phyloP scores from a whole-genome alignment of 2,888 invertebrate genomes.

The Gerris lacustris region DNA sequence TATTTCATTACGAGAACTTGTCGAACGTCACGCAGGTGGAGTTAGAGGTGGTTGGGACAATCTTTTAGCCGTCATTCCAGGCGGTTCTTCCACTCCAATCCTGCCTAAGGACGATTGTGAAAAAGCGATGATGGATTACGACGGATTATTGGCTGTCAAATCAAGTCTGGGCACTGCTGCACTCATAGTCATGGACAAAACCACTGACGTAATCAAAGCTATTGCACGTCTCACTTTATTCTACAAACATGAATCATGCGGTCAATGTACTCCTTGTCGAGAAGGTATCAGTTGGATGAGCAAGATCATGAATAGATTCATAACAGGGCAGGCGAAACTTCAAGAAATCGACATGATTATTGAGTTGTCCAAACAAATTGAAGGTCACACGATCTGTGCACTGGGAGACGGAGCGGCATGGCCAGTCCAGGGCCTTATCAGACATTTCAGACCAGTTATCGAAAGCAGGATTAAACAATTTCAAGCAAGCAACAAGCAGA shows the following conservation, averaged over 20 bases:
- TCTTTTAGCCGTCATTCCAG: constrained; percentile 48
- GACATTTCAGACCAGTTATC: constrained; percentile 91
- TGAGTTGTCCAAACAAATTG: constrained; percentile 46
- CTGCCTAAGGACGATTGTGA: constrained; percentile 49
- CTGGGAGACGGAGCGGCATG: constrained; percentile 53
- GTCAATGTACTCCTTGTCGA: constrained; percentile 36
- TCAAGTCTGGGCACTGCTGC: constrained; percentile 51
- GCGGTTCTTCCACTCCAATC: constrained; percentile 51
- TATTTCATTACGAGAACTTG: constrained; percentile 43
- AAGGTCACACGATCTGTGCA: constrained; percentile 54
- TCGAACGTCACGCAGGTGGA: constrained; percentile 49
- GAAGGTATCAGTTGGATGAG: constrained; percentile 42
- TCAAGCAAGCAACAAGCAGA: constrained; percentile 35
- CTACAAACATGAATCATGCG: constrained; percentile 53
- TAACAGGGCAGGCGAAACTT: constrained; percentile 44
- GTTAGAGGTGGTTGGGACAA: constrained; percentile 55
- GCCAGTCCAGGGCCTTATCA: constrained; percentile 71
- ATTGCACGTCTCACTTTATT: constrained; percentile 49
- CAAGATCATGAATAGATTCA: constrained; percentile 42
- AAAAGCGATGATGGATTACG: constrained; percentile 52
- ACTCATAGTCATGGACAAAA: constrained; percentile 52
- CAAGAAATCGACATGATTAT: constrained; percentile 49
- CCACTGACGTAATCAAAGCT: constrained; percentile 47
- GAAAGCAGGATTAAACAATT: constrained; percentile 69
- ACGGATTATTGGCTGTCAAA: constrained; percentile 45